Evolutionary conservation across 2,888 invertebrate species (phyloP).

Genomic region (Aphodius granarius): DNA sequence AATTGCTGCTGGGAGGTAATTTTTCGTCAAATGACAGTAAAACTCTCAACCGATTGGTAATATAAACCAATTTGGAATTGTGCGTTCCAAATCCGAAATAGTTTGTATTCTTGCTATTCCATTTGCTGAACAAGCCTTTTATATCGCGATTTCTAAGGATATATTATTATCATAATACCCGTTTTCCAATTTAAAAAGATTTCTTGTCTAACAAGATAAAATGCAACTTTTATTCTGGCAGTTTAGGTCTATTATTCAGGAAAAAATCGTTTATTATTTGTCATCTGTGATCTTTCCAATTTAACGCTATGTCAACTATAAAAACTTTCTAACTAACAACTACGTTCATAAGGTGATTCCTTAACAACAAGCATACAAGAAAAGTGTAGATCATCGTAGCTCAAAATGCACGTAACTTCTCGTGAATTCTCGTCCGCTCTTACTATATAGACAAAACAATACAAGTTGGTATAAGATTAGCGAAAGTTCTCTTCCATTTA

Average conservation of each 20-base stretch:
- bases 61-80: background rate
- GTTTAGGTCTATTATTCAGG: no score
- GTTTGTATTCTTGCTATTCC: no score
- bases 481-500: conserved; percentile 12
- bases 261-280: no score
- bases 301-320: background rate
- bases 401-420: background rate
- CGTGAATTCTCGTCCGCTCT: background rate
- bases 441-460: conserved; percentile 3
- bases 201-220: no score
- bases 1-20: background rate
- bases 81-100: no score
- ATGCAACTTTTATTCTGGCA: no score
- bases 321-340: background rate
- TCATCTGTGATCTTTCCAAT: background rate
- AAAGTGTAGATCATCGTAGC: background rate
- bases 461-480: conserved; percentile 1
- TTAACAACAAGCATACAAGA: background rate
- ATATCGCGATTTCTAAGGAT: no score
- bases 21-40: background rate
- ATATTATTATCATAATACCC: no score
- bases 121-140: no score
- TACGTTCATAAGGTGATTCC: background rate
- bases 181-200: no score
- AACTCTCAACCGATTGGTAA: background rate